Evolutionary conservation across 1,140 invertebrate genomes (phyloP), one percentile per base, ranked within the genome.

Genomic region (Hyles vespertilio): DNA sequence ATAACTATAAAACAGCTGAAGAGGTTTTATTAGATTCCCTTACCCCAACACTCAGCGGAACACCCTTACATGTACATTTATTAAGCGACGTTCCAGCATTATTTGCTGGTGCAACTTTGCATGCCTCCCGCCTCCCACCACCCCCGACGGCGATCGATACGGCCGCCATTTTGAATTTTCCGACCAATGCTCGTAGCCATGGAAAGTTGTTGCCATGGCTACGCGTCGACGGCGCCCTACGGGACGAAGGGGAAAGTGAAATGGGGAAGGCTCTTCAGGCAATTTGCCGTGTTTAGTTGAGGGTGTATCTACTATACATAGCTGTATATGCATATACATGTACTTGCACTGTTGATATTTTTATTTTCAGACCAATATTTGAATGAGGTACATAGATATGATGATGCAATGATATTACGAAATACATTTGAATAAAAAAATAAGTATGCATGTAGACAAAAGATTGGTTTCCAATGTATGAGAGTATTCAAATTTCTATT

Each of bases 111-210:
- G 67, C 63, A 72, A 72, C 72, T 79, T 71, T 69, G 69, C 72
- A 68, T 67, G 58, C 57, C 67, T 70, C 66, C 59, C 51, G 59
- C 61, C 34, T 32, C 58, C 63, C 54, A 36, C 32, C 36, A 34
- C 59, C 44, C 58, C 71, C 69, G 63, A 63, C 74, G 43, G 46
- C 78, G 81, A 88, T 86, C 85, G 78, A 88, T 86, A 85, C 53
- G 53, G 46, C 64, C 68, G 85, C 85, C 85, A 88, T 88, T 72
- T 88, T 88, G 85, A 80, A 88, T 88, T 88, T 88, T 77, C 85
- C 85, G 77, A 86, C 85, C 85, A 88, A 88, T 88, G 74, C 81
- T 67, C 75, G 83, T 79, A 72, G 85, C 68, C 71, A 84, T 84
- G 85, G 79, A 88, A 88, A 88, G 73, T 70, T 48, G 77, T 85